Evolutionary conservation across 92 coral and sea anemone species (phyloP).

Genomic region (Metridium senile): DNA sequence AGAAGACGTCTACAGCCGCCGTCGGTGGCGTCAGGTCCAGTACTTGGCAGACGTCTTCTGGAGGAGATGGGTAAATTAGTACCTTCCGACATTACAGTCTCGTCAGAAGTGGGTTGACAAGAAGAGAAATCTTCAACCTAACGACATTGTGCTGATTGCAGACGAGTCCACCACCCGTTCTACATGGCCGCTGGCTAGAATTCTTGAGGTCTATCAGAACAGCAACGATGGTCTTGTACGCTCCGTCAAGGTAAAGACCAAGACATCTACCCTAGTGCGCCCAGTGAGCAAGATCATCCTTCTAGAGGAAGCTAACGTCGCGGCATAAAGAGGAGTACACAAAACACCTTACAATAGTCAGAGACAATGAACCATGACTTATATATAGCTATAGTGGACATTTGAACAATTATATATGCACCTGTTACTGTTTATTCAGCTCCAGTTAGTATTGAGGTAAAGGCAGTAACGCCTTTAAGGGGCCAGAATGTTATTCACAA

Average conservation of each 20-base stretch:
- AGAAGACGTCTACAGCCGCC: constrained; percentile 41
- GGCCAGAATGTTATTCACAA: constrained; percentile 34
- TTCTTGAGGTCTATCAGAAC: constrained; percentile 49
- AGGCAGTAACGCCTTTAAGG: constrained; percentile 36
- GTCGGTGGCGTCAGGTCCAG: constrained; percentile 62
- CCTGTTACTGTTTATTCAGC: constrained; percentile 10
- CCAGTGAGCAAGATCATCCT: constrained; percentile 63
- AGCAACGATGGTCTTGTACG: constrained; percentile 58
- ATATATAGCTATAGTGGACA: neutral
- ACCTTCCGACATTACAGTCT: constrained; percentile 37
- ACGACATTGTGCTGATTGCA: constrained; percentile 56
- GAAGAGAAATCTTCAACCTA: constrained; percentile 40
- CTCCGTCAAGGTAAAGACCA: constrained; percentile 51
- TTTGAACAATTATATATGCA: neutral
- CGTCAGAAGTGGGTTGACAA: constrained; percentile 48
- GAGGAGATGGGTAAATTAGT: constrained; percentile 42
- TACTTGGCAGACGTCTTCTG: constrained; percentile 51
- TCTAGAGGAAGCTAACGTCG: constrained; percentile 34
- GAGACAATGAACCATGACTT: neutral
- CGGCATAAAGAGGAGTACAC: neutral
- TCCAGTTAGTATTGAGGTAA: constrained; percentile 13
- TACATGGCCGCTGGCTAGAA: constrained; percentile 64
- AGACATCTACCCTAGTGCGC: constrained; percentile 41
- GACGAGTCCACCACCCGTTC: constrained; percentile 48
- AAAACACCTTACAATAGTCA: neutral